Conservation (phyloP, 2,113 vertebrate genomes). For the Cynocephalus volans region DNA sequence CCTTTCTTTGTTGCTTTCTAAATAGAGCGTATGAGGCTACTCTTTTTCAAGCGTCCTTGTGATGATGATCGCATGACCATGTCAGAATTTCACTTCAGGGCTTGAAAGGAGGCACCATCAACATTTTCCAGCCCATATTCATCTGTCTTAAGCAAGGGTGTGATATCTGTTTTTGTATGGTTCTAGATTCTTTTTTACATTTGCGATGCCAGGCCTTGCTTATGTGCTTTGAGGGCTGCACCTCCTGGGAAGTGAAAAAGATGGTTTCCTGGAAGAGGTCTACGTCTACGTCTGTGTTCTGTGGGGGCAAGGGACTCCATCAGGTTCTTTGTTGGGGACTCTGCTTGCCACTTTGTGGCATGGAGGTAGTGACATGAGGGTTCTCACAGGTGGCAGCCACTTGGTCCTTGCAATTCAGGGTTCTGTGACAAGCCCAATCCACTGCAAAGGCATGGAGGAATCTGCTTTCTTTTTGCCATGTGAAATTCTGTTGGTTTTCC, state of each 20-base stretch:
- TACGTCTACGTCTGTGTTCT: rapidly evolving
- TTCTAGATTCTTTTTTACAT: background rate
- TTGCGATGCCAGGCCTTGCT: background rate
- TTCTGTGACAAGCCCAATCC: background rate
- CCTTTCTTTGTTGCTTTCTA: background rate
- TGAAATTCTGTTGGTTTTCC: background rate
- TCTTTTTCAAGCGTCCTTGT: background rate
- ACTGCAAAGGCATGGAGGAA: background rate
- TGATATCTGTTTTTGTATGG: background rate
- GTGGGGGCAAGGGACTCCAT: rapidly evolving
- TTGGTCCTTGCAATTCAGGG: background rate
- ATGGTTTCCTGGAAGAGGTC: background rate
- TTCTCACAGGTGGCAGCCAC: background rate
- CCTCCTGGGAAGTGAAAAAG: background rate
- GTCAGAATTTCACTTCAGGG: background rate
- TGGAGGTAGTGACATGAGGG: background rate
- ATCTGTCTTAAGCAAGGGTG: background rate
- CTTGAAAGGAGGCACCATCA: background rate
- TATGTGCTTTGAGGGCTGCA: background rate
- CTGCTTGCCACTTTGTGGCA: background rate
- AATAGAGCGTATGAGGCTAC: background rate
- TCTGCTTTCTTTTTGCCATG: background rate
- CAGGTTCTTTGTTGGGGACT: background rate
- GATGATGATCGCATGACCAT: background rate
- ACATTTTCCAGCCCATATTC: background rate